Evolutionary conservation across 2,888 invertebrate genomes (phyloP).

Genomic region (Fragum fragum): DNA sequence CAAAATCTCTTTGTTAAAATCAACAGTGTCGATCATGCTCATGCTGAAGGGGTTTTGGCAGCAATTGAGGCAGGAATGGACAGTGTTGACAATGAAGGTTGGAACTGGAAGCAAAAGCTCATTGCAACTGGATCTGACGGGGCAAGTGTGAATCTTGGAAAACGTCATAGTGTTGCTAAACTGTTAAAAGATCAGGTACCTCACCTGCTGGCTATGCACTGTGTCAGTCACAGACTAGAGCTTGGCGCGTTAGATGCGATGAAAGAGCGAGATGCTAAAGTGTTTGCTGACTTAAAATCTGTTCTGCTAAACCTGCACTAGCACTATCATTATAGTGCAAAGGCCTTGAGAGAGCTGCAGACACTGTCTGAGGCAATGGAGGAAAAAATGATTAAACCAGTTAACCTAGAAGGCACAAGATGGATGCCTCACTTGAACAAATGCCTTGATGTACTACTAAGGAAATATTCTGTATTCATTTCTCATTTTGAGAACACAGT

Average conservation of each 20-base stretch:
- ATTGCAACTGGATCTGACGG: constrained; percentile 32
- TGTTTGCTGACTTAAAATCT: constrained; percentile 48
- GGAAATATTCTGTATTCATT: constrained; percentile 40
- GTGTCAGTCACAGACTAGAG: constrained; percentile 59
- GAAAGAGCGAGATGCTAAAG: constrained; percentile 45
- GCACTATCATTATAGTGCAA: constrained; percentile 62
- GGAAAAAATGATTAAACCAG: constrained; percentile 54
- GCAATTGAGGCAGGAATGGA: too few relatives aligned
- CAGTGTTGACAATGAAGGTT: too few relatives aligned
- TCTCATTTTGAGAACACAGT: constrained; percentile 56
- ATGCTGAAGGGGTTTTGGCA: too few relatives aligned
- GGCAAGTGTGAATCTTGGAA: constrained; percentile 27
- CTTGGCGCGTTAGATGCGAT: constrained; percentile 59
- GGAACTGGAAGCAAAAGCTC: constrained; percentile 54
- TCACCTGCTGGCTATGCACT: constrained; percentile 47
- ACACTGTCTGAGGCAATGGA: constrained; percentile 56
- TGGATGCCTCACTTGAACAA: constrained; percentile 62
- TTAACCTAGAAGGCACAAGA: constrained; percentile 52
- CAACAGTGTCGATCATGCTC: constrained; percentile 37
- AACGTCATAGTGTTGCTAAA: too few relatives aligned
- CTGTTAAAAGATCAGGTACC: too few relatives aligned
- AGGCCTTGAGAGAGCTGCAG: constrained; percentile 60
- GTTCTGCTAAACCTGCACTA: constrained; percentile 57
- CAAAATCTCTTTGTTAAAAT: constrained; percentile 45
- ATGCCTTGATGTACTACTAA: constrained; percentile 44